Evolutionary conservation across 2,888 invertebrate genomes (phyloP), one percentile per base, ranked within the genome.

Genomic region (Embidobia sp.): DNA sequence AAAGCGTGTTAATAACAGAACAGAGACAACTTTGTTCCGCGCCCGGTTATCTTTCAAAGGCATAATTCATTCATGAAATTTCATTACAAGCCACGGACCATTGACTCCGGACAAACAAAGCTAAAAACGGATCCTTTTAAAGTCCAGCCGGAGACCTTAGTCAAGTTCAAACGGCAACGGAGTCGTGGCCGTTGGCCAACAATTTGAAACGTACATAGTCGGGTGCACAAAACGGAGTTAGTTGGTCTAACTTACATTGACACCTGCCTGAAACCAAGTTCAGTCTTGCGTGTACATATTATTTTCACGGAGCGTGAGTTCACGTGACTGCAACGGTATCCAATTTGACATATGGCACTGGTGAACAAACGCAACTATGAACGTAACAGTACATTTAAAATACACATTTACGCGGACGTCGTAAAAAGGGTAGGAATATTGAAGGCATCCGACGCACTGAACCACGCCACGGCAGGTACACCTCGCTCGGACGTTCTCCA

Each of bases 261-360:
- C 74, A 74, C 75, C 75, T 69, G 75, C 22, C 48, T 69, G 67
- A 49, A 69, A 66, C 35, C 18, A 11, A 33, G 27, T 33, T 75
- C 67, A 75, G 67, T 66, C 40, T 75, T 61, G 61, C 67, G 53
- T 67, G n/a, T 44, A 33, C 74, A 75, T 75, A 35, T 48, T 73
- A 64, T 67, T 59, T 75, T 75, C 74, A 61, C 67, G 61, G 67
- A 48, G 61, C 18, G 11, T 61, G 48, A 26, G 1, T 51, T 42
- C 73, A 49, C 74, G 74, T 75, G 53, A 63, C 55, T 18, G 55
- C 48, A 53, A 72, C 48, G 53, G 61, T 75, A 75, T 75, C 74
- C 74, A 63, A 67, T 29, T 16, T 48, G 53, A 33, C 55, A 44
- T 72, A 55, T 63, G 72, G 72, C 72, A 72, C 73, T 64, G 22